Evolutionary conservation across 2,888 invertebrate genomes (phyloP).

Genomic region (Camponotus fellah): DNA sequence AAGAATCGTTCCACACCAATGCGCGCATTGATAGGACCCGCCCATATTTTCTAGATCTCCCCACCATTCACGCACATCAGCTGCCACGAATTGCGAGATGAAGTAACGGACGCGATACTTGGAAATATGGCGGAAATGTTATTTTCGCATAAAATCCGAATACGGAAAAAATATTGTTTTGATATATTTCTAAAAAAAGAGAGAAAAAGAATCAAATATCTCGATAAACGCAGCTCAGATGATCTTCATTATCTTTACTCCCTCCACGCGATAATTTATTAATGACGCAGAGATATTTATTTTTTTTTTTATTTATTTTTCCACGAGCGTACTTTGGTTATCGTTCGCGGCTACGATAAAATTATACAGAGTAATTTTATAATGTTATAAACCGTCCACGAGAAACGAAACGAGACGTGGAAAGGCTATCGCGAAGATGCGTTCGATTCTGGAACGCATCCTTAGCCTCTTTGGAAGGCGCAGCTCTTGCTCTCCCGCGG

Average conservation of each 20-base stretch:
- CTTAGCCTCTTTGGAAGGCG: neutral
- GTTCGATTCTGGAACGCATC: neutral
- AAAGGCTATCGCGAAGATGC: neutral
- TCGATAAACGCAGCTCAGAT: neutral
- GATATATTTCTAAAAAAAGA: neutral
- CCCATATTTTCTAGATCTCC: slow-evolving; percentile 35
- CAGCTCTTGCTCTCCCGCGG: neutral
- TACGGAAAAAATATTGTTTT: neutral
- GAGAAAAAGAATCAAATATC: neutral
- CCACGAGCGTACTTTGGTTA: neutral
- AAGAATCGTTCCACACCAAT: slow-evolving; percentile 44
- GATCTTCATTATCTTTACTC: neutral
- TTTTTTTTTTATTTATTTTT: neutral
- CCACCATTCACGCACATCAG: slow-evolving; percentile 1
- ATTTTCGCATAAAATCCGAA: neutral
- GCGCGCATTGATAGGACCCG: slow-evolving; percentile 39
- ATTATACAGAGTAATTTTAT: neutral
- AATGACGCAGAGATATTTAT: neutral
- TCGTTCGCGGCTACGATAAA: neutral
- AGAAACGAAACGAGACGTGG: neutral
- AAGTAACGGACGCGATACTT: slow-evolving; percentile 31
- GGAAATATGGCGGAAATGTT: slow-evolving; percentile 6
- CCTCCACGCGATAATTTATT: slow-evolving; percentile 10
- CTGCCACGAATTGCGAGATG: slow-evolving; percentile 32
- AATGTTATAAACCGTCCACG: neutral